A percentile compares a stretch with the other conserved stretches of the same genome.
Evolutionary conservation across 1,140 invertebrate species (phyloP).

Genomic region (Papilio polyxenes): DNA sequence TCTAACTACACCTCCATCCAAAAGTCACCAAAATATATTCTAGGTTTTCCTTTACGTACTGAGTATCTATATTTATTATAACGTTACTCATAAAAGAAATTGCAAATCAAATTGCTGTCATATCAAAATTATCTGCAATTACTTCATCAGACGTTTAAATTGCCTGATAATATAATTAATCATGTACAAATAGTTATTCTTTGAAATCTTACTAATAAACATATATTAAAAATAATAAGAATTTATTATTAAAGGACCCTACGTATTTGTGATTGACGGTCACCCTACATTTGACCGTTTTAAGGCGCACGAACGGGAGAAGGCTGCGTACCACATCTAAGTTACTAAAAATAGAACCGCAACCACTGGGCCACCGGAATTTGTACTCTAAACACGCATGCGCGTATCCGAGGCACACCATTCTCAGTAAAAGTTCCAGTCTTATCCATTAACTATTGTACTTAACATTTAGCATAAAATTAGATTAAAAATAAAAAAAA

Average conservation of each 20-base stretch:
- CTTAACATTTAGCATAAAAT: background rate
- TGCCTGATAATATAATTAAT: background rate
- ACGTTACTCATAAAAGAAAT: background rate
- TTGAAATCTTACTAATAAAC: background rate
- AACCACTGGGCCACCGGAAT: constrained; percentile 55
- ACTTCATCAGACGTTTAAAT: background rate
- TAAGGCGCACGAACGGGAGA: constrained; percentile 37
- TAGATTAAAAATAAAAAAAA: no score
- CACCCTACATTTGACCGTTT: background rate
- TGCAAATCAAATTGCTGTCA: background rate
- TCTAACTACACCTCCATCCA: no score
- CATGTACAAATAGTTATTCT: background rate
- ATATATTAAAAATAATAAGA: background rate
- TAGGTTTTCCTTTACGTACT: background rate
- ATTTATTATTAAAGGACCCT: background rate
- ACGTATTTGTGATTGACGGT: background rate
- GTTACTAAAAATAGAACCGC: constrained; percentile 66
- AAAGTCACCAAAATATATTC: background rate
- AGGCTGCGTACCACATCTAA: constrained; percentile 49
- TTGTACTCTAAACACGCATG: constrained; percentile 62
- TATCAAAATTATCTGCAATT: background rate
- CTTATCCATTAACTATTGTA: constrained; percentile 43
- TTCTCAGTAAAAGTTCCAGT: constrained; percentile 44
- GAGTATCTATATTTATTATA: background rate
- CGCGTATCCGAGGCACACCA: constrained; percentile 44